Conservation (phyloP, 2,888 invertebrate species). For the Eupithecia subfuscata region DNA sequence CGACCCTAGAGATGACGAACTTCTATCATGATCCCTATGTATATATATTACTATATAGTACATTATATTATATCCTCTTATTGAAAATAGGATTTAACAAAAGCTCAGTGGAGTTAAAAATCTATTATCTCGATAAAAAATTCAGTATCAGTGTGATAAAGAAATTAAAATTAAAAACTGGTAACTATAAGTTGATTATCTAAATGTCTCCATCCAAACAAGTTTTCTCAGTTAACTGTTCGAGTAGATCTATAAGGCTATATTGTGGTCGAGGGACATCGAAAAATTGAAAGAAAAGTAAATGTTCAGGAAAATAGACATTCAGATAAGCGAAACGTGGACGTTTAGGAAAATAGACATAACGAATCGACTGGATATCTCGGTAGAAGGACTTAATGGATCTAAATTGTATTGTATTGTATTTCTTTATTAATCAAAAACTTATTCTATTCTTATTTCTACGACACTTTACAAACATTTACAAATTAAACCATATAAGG, state of each 20-base stretch:
- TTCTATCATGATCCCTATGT: no score
- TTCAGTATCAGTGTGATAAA: not conserved
- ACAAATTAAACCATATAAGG: no score
- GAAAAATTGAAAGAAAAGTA: not conserved
- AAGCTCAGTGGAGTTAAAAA: not conserved
- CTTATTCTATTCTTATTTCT: no score
- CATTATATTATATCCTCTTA: no score
- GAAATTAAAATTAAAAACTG: conserved; percentile 3
- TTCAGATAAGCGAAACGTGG: not conserved
- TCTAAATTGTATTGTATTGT: no score
- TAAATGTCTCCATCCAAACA: conserved; percentile 16
- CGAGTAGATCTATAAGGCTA: conserved; percentile 5
- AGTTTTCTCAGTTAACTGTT: conserved; percentile 1
- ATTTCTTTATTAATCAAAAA: no score
- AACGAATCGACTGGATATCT: not conserved
- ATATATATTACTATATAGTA: no score
- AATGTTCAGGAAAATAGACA: not conserved
- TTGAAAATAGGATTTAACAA: not conserved
- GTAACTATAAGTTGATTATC: conserved; percentile 10
- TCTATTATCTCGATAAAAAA: not conserved
- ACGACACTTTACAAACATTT: no score
- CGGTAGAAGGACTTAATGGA: not conserved
- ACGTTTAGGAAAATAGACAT: not conserved
- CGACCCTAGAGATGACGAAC: no score
- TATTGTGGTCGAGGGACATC: not conserved